Percentiles rank a stretch among this genome's conserved stretches.
Evolutionary conservation across 2,888 invertebrate species (phyloP).

Genomic region (Phanerotoma sp.): DNA sequence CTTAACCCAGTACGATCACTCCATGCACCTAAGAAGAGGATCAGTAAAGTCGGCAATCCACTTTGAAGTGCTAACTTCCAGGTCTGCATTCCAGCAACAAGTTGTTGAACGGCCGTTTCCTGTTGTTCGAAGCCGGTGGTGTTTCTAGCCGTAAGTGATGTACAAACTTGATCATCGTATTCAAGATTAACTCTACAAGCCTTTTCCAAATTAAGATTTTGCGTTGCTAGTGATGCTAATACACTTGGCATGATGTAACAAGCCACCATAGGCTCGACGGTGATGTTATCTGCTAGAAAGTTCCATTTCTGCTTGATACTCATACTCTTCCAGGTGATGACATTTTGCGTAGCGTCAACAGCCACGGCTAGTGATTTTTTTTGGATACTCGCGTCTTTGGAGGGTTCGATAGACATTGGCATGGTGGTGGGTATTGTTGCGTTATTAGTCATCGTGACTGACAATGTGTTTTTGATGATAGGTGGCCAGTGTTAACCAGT

Average conservation of each 20-base stretch:
- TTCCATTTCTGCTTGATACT: conserved; percentile 62
- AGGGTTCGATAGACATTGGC: conserved; percentile 17
- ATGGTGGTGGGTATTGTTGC: conserved; percentile 12
- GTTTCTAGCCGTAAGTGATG: conserved; percentile 72
- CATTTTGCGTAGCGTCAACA: too few species aligned
- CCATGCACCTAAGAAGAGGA: conserved; percentile 79
- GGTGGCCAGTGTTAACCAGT: background rate
- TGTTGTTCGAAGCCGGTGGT: conserved; percentile 67
- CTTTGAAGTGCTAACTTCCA: conserved; percentile 87
- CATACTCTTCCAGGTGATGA: conserved; percentile 59
- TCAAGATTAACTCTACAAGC: conserved; percentile 81
- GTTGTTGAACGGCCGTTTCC: conserved; percentile 64
- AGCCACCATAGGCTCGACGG: conserved; percentile 75
- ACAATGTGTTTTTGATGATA: background rate
- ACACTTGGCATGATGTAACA: conserved; percentile 70
- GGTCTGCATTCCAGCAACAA: conserved; percentile 75
- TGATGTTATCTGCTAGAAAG: conserved; percentile 66
- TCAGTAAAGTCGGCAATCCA: conserved; percentile 75
- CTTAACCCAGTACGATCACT: conserved; percentile 64
- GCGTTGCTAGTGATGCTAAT: conserved; percentile 74
- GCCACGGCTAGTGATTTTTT: conserved; percentile 5
- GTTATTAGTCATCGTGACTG: conserved; percentile 28
- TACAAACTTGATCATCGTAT: conserved; percentile 73
- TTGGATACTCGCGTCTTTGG: conserved; percentile 1
- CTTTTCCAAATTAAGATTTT: conserved; percentile 83